A percentile compares a stretch with the other conserved stretches of the same genome.
Evolutionary conservation across 2,888 invertebrate genomes (phyloP).

Genomic region (Sicus ferrugineus): DNA sequence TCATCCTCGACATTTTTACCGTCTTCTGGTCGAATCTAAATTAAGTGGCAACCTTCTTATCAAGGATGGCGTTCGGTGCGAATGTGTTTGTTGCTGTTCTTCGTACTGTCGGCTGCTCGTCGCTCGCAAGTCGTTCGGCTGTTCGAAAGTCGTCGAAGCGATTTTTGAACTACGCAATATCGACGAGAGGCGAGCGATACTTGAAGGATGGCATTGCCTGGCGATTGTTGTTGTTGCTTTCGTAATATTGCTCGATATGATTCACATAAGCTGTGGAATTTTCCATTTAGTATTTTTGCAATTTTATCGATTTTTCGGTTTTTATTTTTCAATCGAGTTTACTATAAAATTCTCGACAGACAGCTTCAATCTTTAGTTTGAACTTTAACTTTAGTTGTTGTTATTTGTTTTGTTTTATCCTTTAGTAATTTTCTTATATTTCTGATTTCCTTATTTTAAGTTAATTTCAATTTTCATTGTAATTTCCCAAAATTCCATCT

Average conservation of each 20-base stretch:
- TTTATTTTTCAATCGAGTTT: neutral
- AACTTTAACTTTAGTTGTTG: neutral
- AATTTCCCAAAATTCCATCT: no score
- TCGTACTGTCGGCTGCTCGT: neutral
- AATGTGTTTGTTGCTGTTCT: neutral
- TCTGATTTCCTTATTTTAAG: neutral
- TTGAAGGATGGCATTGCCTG: neutral
- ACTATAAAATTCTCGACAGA: neutral
- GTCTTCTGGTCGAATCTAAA: neutral
- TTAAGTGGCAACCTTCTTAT: neutral
- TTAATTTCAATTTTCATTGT: no score
- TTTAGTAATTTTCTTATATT: neutral
- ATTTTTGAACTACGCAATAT: neutral
- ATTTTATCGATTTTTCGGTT: neutral
- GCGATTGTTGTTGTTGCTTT: neutral
- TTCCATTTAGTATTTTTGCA: neutral
- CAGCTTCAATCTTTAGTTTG: neutral
- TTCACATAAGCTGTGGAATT: constrained; percentile 2
- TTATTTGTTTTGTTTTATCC: neutral
- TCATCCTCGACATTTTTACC: neutral
- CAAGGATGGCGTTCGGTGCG: neutral
- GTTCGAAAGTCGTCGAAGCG: neutral
- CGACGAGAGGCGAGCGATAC: neutral
- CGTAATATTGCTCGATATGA: neutral
- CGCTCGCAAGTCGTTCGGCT: neutral